Base-by-base conservation (phyloP, 2,113 vertebrate genomes). In the Seriola quinqueradiata region DNA sequence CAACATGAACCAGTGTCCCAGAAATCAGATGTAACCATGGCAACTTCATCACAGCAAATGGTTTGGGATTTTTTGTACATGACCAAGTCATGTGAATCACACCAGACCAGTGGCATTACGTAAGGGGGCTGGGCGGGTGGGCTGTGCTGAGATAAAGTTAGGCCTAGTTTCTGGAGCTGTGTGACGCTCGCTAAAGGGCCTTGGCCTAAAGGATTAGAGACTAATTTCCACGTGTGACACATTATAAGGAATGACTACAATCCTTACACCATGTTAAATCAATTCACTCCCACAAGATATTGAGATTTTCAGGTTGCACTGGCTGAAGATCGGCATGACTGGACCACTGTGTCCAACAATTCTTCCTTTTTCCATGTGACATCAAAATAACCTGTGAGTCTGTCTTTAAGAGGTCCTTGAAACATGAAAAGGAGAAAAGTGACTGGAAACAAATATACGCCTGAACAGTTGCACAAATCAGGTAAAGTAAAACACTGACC, bases 71-170 rank as follows among this genome's bases (percentile, higher is more conserved):
- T 88, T 88, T 82, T 80, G 75, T 85, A 75, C 76, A 81, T 82
- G 82, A 83, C 86, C 90, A 23, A 90, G 94, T 95, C 95, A 95
- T 95, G 94, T 95, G 95, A 95, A 93, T 90, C 34, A 66, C 94
- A 95, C 85, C 94, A 93, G 93, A 94, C 90, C 87, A 78, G 63
- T 38, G 36, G 87, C 85, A 92, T 94, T 94, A 94, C 79, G 83
- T 92, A 95, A 94, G 87, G 86, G 81, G 87, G 84, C 42, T 21
- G 83, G 87, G 86, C 19, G 59, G 89, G 87, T 70, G 85, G 77
- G 86, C 75, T 50, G 76, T 75, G 48, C 71, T 8, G 21, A 68
- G 46, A 77, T 75, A 83, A 32, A 64, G 69, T 71, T 8, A 50
- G 74, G 65, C 82, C 89, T 82, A 73, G 68, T 82, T 82, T 84